Conservation (phyloP, 2,888 invertebrate species). For the Bedellia somnulentella region DNA sequence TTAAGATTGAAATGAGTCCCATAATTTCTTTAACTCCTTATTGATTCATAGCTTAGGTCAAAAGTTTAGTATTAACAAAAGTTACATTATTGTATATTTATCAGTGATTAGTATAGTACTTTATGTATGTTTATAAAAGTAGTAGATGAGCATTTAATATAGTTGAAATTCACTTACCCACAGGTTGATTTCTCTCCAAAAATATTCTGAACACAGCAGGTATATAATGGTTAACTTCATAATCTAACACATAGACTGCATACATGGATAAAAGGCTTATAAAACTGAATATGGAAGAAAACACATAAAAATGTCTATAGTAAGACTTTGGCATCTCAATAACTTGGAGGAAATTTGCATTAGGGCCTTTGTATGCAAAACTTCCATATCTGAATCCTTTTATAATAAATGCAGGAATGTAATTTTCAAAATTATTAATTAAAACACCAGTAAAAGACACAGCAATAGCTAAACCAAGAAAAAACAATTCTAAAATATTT, state of each 20-base stretch:
- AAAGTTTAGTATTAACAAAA: too few relatives aligned
- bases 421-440: constrained; percentile 65
- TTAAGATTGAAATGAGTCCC: too few relatives aligned
- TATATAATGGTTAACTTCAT: constrained; percentile 48
- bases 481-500: constrained; percentile 44
- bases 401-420: constrained; percentile 66
- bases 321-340: constrained; percentile 77
- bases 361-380: constrained; percentile 60
- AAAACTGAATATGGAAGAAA: constrained; percentile 64
- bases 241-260: constrained; percentile 47
- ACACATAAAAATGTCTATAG: constrained; percentile 80
- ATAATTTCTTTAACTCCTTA: too few relatives aligned
- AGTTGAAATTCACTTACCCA: constrained; percentile 52
- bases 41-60: too few relatives aligned
- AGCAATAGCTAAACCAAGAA: constrained; percentile 36
- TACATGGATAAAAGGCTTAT: constrained; percentile 45
- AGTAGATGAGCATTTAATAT: too few relatives aligned
- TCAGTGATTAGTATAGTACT: too few relatives aligned
- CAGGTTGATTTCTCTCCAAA: constrained; percentile 33
- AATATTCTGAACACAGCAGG: constrained; percentile 43
- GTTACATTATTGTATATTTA: too few relatives aligned
- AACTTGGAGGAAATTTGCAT: constrained; percentile 36
- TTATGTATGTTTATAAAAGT: too few relatives aligned
- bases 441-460: constrained; percentile 62
- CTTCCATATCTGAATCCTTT: constrained; percentile 76